Base-by-base conservation (phyloP, 2,113 vertebrate species). In the Epinephelus lanceolatus region DNA sequence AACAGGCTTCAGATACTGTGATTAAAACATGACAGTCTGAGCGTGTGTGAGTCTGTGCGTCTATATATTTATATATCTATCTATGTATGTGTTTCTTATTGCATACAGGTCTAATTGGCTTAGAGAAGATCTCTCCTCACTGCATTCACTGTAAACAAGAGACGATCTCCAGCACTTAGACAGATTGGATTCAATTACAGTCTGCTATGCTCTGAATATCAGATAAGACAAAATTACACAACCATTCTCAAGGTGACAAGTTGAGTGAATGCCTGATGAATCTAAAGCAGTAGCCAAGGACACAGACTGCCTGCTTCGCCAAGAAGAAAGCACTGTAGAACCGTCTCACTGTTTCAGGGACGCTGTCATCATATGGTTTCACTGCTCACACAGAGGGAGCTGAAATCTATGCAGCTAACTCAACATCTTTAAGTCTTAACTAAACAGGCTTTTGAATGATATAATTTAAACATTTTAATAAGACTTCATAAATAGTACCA, bases 231-330 rank as follows among this genome's bases (percentile, higher is more conserved):
- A 78, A 92, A 91, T 91, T 82, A 90, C 83, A 90, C 87, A 89
- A 91, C 77, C 15, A 27, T 85, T 90, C 78, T 91, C 79, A 92
- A 93, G 89, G 92, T 93, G 93, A 91, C 87, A 88, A 93, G 87
- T 80, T 86, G 87, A 91, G 86, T 60, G 85, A 92, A 88, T 86
- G 85, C 76, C 62, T 85, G 73, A 67, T 85, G 90, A 88, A 92
- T 88, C 62, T 62, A 77, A 91, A 91, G 83, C 80, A 90, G 90
- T 86, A 80, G 83, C 87, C 91, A 93, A 93, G 87, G 86, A 91
- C 90, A 81, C 10, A 12, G 61, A 63, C 71, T 81, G 69, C 71
- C 69, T 74, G 80, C 80, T 86, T 51, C 5, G 57, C 81, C 76
- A 86, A 68, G 71, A 91, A 52, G 69, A 81, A 78, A 86, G 70